Evolutionary conservation across 2,888 invertebrate genomes (phyloP).

Genomic region (Carterocephalus palaemon): DNA sequence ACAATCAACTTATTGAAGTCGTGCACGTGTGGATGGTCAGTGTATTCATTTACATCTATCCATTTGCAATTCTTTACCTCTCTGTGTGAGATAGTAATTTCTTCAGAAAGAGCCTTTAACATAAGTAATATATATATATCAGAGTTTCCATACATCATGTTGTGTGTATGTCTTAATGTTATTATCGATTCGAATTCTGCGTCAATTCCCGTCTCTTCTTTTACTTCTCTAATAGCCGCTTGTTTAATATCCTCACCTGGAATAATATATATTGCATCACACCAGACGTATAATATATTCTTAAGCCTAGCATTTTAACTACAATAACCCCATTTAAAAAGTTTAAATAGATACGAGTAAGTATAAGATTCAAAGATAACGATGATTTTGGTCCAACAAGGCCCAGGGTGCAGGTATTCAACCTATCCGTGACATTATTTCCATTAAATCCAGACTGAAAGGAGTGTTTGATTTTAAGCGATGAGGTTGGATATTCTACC

Average conservation of each 20-base stretch:
- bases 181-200: conserved; percentile 86
- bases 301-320: too few species aligned
- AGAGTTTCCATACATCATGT: conserved; percentile 88
- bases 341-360: too few species aligned
- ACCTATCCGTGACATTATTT: too few species aligned
- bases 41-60: conserved; percentile 88
- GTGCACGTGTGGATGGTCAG: conserved; percentile 84
- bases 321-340: too few species aligned
- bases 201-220: conserved; percentile 92
- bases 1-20: conserved; percentile 84
- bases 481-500: too few species aligned
- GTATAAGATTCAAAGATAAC: too few species aligned
- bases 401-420: too few species aligned
- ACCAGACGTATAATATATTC: too few species aligned
- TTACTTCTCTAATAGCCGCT: conserved; percentile 91
- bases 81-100: conserved; percentile 82
- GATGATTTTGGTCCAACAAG: too few species aligned
- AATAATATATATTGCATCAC: conserved; percentile 35
- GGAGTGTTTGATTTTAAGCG: too few species aligned
- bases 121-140: conserved; percentile 91
- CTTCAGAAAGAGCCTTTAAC: conserved; percentile 81
- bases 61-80: conserved; percentile 89
- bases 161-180: conserved; percentile 87
- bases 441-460: too few species aligned
- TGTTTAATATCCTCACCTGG: conserved; percentile 88